These are phyloP conservation scores for Lepidonotus clava DNA, from an alignment of 2,888 invertebrate genomes.

Conservation along the genomic window DNA sequence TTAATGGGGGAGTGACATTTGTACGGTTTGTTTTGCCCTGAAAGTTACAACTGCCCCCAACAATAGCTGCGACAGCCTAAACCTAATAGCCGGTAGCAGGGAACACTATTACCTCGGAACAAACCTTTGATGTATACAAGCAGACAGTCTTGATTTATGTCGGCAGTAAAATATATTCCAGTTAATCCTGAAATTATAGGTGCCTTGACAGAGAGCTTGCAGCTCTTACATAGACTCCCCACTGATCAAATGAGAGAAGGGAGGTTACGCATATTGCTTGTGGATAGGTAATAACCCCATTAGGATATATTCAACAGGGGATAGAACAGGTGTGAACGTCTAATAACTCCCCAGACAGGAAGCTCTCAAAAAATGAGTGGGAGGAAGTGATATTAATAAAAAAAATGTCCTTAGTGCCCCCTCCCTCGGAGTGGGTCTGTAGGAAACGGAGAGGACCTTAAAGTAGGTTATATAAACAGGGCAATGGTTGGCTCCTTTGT, in stretches of 20 bases:
- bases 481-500: neutral
- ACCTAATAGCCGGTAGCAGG: neutral
- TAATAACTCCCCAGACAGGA: too few relatives aligned
- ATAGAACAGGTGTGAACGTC: too few relatives aligned
- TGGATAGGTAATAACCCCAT: neutral
- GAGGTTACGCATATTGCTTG: neutral
- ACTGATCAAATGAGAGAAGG: neutral
- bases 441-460: neutral
- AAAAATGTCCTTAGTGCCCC: neutral
- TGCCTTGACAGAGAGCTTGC: neutral
- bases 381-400: too few relatives aligned
- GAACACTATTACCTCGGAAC: neutral
- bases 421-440: neutral
- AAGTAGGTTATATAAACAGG: constrained; percentile 7
- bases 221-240: neutral
- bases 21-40: neutral
- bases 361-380: too few relatives aligned
- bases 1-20: neutral
- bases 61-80: neutral
- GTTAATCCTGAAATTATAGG: neutral
- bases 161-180: neutral
- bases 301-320: too few relatives aligned
- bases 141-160: neutral
- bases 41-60: neutral
- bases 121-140: neutral